Evolutionary conservation across 2,113 vertebrate genomes (phyloP).

Genomic region (Thalassoma bifasciatum): DNA sequence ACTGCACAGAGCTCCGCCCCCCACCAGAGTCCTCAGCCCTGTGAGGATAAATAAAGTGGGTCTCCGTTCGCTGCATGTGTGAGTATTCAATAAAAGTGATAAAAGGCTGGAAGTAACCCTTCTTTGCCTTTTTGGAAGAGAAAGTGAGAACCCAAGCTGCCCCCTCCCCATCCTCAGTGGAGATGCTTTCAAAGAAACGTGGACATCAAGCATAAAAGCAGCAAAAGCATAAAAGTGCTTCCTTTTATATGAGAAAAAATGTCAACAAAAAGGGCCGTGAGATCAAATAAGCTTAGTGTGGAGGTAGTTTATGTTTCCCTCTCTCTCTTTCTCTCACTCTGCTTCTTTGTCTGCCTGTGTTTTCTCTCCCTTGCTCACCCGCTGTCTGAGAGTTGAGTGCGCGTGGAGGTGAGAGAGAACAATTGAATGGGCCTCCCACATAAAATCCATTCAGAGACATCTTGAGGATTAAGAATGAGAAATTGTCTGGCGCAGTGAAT

Average conservation of each 20-base stretch:
- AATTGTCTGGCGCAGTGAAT: conserved; percentile 66
- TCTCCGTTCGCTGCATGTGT: conserved; percentile 45
- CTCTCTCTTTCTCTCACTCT: conserved; percentile 22
- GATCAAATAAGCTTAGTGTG: conserved; percentile 62
- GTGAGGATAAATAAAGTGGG: conserved; percentile 63
- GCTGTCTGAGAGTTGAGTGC: conserved; percentile 38
- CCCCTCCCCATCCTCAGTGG: conserved; percentile 50
- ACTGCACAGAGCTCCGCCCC: conserved; percentile 64
- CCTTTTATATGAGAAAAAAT: conserved; percentile 54
- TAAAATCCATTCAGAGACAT: conserved; percentile 76
- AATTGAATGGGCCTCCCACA: conserved; percentile 75
- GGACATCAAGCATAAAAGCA: conserved; percentile 63
- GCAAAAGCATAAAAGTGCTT: conserved; percentile 52
- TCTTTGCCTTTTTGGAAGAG: conserved; percentile 41
- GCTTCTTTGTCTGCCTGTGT: conserved; percentile 63
- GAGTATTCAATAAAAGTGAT: conserved; percentile 72
- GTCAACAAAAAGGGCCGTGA: conserved; percentile 60
- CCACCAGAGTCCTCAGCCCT: conserved; percentile 48
- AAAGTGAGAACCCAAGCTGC: conserved; percentile 54
- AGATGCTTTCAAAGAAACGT: conserved; percentile 64
- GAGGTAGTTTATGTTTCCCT: conserved; percentile 63
- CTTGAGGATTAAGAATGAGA: conserved; percentile 75
- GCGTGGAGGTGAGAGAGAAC: conserved; percentile 61
- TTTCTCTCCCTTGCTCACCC: conserved; percentile 38
- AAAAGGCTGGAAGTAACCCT: conserved; percentile 67